Percentiles rank a stretch among this genome's conserved stretches.
These are phyloP conservation scores for Antrozous pallidus DNA, from an alignment of 2,797 vertebrate species.

Conservation along the genomic window DNA sequence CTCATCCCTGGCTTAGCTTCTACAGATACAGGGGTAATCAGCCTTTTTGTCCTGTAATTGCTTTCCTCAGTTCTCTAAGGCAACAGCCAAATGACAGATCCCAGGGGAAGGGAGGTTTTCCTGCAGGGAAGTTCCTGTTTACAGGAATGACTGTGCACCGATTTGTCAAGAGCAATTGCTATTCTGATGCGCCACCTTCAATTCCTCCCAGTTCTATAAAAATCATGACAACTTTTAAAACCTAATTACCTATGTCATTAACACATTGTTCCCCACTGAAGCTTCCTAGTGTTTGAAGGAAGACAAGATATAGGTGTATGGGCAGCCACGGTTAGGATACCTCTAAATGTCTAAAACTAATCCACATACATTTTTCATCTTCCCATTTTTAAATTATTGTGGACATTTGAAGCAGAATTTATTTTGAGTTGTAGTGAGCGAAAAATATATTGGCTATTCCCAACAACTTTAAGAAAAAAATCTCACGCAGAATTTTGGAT, in stretches of 20 bases:
- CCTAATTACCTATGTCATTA: constrained; percentile 19
- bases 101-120: constrained; percentile 57
- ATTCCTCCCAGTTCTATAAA: constrained; percentile 48
- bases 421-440: not conserved
- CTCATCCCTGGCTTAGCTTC: not conserved
- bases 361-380: not conserved
- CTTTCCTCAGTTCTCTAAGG: constrained; percentile 63
- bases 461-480: not conserved
- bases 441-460: not conserved
- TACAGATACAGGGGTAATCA: constrained; percentile 51
- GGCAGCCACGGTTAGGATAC: not conserved
- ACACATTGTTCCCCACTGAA: constrained; percentile 33
- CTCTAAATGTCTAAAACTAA: not conserved
- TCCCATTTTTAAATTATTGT: not conserved
- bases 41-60: constrained; percentile 53
- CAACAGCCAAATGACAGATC: constrained; percentile 60
- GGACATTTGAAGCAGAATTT: not conserved
- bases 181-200: constrained; percentile 53
- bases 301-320: not conserved
- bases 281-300: not conserved
- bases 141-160: constrained; percentile 40
- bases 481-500: not conserved
- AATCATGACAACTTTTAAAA: constrained; percentile 51
- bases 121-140: constrained; percentile 70
- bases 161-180: constrained; percentile 51